A percentile compares a stretch with the other conserved stretches of the same genome.
These are phyloP conservation scores for Prolemur simus DNA, from an alignment of 2,113 vertebrate genomes.

Conservation along the genomic window DNA sequence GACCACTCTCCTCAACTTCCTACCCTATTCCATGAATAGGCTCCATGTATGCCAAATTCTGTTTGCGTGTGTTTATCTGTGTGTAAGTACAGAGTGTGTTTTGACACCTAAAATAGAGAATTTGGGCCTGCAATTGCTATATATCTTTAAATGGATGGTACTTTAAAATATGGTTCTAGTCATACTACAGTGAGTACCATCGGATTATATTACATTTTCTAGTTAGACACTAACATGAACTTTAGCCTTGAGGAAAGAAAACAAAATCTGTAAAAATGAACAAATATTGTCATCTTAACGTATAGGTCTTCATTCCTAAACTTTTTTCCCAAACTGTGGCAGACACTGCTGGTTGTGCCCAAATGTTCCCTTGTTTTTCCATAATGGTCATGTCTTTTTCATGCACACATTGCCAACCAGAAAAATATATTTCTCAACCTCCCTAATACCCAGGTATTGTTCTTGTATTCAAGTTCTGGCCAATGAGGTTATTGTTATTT, in stretches of 20 bases:
- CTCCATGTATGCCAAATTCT: background rate
- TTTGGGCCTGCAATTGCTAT: background rate
- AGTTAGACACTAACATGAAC: background rate
- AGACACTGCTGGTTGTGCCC: background rate
- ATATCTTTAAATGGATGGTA: background rate
- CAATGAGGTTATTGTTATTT: background rate
- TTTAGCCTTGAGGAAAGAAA: background rate
- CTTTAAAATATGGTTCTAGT: slow-evolving; percentile 6
- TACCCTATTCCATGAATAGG: background rate
- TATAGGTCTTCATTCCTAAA: background rate
- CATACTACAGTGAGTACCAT: background rate
- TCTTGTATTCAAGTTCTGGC: background rate
- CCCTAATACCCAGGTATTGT: background rate
- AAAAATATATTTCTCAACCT: background rate
- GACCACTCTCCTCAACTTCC: background rate
- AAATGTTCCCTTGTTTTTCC: background rate
- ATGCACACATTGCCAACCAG: background rate
- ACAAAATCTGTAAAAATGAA: slow-evolving; percentile 23
- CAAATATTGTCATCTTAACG: background rate
- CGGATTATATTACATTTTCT: background rate
- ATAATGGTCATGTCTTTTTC: background rate
- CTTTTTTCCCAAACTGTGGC: background rate
- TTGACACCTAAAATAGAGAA: background rate
- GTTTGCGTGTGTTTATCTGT: background rate
- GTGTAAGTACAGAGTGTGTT: background rate